Evolutionary conservation across 1,140 invertebrate species (phyloP).

Genomic region (Cheumatopsyche charites): DNA sequence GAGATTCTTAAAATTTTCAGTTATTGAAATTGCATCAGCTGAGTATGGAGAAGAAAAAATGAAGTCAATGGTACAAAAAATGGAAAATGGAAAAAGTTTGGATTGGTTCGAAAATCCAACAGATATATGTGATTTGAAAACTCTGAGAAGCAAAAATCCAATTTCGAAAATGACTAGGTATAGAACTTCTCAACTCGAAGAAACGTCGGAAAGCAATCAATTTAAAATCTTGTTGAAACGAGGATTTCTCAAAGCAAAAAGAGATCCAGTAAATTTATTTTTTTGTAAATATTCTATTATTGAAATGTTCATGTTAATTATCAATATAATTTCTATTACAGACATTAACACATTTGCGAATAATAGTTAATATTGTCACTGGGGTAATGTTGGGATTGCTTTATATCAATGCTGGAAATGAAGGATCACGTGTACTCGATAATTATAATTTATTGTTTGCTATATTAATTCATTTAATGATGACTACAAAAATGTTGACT

Average conservation of each 20-base stretch:
- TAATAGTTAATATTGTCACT: slow-evolving; percentile 73
- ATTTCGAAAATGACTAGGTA: slow-evolving; percentile 56
- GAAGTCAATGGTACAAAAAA: slow-evolving; percentile 69
- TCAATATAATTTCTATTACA: slow-evolving; percentile 57
- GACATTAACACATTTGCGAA: slow-evolving; percentile 88
- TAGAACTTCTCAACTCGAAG: slow-evolving; percentile 62
- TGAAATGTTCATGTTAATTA: not conserved
- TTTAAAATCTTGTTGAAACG: slow-evolving; percentile 70
- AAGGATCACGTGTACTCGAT: slow-evolving; percentile 75
- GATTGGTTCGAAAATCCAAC: slow-evolving; percentile 71
- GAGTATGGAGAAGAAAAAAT: slow-evolving; percentile 87
- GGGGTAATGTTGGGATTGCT: slow-evolving; percentile 76
- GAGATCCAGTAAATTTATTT: slow-evolving; percentile 66
- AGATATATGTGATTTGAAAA: slow-evolving; percentile 62
- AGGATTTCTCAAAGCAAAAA: slow-evolving; percentile 73
- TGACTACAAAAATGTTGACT: slow-evolving; percentile 85
- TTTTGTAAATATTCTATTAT: slow-evolving; percentile 8
- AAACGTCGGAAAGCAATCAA: slow-evolving; percentile 73
- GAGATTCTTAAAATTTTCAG: slow-evolving; percentile 56
- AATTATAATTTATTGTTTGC: slow-evolving; percentile 85
- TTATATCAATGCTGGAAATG: slow-evolving; percentile 72
- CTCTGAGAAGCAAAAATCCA: slow-evolving; percentile 62
- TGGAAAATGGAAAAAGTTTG: slow-evolving; percentile 73
- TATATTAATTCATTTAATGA: slow-evolving; percentile 83
- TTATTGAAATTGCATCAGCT: slow-evolving; percentile 87